Conservation (phyloP, 2,113 vertebrate species). For the Toxotes jaculatrix region DNA sequence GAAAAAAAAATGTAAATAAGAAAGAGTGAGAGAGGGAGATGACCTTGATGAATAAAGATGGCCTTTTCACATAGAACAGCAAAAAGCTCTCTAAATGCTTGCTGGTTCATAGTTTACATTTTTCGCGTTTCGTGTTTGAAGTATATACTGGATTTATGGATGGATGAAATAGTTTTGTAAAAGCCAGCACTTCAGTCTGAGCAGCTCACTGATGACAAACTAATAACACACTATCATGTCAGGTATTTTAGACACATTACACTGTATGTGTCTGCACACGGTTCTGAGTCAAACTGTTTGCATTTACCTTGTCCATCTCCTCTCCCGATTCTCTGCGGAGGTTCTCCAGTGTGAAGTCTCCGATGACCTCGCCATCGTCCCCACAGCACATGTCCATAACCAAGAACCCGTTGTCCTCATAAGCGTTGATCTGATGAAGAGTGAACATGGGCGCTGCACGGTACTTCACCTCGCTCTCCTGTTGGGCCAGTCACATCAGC, state of each 20-base stretch:
- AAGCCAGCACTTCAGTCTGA: background rate
- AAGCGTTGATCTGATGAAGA: constrained; percentile 95
- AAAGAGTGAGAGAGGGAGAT: background rate
- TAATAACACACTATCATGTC: background rate
- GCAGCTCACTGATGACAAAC: background rate
- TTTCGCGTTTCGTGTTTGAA: background rate
- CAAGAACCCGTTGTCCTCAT: constrained; percentile 89
- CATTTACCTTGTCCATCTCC: constrained; percentile 88
- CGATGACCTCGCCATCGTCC: constrained; percentile 86
- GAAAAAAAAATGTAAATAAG: background rate
- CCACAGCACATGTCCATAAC: constrained; percentile 93
- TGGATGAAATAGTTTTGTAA: background rate
- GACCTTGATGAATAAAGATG: background rate
- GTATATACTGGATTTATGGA: too few relatives aligned
- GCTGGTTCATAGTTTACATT: constrained; percentile 12
- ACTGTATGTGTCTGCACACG: background rate
- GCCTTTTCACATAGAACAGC: background rate
- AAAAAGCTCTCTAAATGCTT: background rate
- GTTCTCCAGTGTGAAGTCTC: constrained; percentile 88
- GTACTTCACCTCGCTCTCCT: constrained; percentile 84
- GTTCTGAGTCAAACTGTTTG: background rate
- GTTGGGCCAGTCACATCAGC: constrained; percentile 12
- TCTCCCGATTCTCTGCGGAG: constrained; percentile 83
- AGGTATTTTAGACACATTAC: background rate
- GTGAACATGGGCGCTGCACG: constrained; percentile 83